These are phyloP conservation scores for Germaria angustata DNA, from an alignment of 2,888 invertebrate species.

Conservation along the genomic window DNA sequence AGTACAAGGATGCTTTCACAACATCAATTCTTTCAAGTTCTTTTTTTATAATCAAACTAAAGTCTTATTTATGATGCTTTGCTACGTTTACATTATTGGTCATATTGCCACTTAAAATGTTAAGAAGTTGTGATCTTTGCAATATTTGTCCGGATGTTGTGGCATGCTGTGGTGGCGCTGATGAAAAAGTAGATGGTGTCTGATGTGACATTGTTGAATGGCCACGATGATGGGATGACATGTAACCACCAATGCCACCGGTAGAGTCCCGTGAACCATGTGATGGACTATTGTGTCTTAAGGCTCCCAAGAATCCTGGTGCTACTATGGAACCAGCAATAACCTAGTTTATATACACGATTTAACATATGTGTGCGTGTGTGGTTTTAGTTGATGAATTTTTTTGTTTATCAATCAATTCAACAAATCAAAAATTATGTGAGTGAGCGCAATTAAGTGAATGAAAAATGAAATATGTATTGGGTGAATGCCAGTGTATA, in stretches of 20 bases:
- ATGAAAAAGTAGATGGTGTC: conserved; percentile 57
- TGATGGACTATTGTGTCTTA: conserved; percentile 77
- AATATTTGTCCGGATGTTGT: conserved; percentile 63
- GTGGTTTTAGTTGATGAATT: conserved; percentile 30
- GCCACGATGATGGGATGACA: conserved; percentile 49
- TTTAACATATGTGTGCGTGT: conserved; percentile 55
- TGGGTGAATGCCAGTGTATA: conserved; percentile 21
- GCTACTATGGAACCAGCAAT: conserved; percentile 79
- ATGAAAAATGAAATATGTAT: not conserved
- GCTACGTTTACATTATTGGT: conserved; percentile 74
- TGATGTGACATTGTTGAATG: conserved; percentile 67
- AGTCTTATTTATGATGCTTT: conserved; percentile 12
- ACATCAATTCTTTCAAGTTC: conserved; percentile 55
- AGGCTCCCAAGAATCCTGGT: conserved; percentile 78
- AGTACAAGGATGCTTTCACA: conserved; percentile 58
- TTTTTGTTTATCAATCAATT: not conserved
- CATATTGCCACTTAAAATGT: conserved; percentile 73
- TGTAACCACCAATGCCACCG: conserved; percentile 68
- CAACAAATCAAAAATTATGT: not conserved
- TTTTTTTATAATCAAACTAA: conserved; percentile 49
- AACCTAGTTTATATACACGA: conserved; percentile 71
- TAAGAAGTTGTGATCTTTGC: conserved; percentile 70
- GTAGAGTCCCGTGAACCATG: conserved; percentile 73
- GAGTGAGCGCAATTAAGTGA: conserved; percentile 21
- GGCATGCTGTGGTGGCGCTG: conserved; percentile 62